Evolutionary conservation across 2,797 vertebrate genomes (phyloP).

Genomic region (Pangasius krempfi): DNA sequence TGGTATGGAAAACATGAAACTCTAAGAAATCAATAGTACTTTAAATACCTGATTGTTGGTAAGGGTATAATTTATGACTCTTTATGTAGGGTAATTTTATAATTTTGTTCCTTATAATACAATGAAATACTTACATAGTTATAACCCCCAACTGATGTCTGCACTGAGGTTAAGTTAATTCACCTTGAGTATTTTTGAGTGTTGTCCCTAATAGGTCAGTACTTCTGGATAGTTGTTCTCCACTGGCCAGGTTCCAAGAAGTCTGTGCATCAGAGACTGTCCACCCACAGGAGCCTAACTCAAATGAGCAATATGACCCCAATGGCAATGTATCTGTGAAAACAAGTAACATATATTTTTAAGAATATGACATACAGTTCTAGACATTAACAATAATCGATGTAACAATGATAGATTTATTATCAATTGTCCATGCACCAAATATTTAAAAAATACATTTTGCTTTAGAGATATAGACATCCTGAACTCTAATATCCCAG

Average conservation of each 20-base stretch:
- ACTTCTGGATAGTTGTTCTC: constrained; percentile 65
- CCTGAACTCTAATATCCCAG: neutral
- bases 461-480: neutral
- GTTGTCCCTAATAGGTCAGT: constrained; percentile 69
- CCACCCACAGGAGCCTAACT: constrained; percentile 83
- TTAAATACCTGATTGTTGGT: neutral
- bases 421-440: neutral
- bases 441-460: neutral
- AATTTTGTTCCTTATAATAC: neutral
- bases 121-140: neutral
- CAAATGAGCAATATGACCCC: constrained; percentile 87
- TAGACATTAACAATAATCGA: neutral
- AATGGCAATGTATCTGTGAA: constrained; percentile 75
- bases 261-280: constrained; percentile 66
- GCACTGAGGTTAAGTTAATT: constrained; percentile 4
- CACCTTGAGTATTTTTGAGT: constrained; percentile 80
- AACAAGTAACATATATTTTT: constrained; percentile 8
- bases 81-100: neutral
- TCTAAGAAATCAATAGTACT: neutral
- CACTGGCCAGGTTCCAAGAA: constrained; percentile 76
- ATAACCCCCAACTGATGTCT: neutral
- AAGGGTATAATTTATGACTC: neutral
- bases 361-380: neutral
- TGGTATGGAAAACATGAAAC: neutral
- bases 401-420: too few relatives aligned